phyloP scores from a whole-genome alignment of 2,888 invertebrate species.

The Thymelicus sylvestris region DNA sequence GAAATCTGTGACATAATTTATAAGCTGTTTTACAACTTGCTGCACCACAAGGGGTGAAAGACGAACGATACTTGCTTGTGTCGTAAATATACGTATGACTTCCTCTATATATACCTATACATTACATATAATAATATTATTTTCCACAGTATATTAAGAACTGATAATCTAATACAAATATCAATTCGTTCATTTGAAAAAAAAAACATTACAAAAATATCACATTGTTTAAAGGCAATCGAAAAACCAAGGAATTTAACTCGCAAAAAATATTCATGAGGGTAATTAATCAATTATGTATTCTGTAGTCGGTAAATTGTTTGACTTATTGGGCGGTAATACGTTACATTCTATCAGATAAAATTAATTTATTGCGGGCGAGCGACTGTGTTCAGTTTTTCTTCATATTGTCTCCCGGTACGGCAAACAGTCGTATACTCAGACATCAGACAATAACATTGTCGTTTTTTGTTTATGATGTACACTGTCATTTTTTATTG shows the following conservation, averaged over 20 bases:
- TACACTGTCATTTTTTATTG: background rate
- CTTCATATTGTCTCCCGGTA: conserved; percentile 18
- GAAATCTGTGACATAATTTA: conserved; percentile 13
- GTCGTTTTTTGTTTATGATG: background rate
- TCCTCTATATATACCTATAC: no score
- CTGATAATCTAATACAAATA: no score
- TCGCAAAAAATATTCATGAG: background rate
- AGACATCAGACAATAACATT: background rate
- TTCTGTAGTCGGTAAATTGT: conserved; percentile 15
- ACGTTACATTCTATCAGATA: conserved; percentile 30
- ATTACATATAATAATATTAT: no score
- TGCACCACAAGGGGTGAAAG: background rate
- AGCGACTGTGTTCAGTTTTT: conserved; percentile 23
- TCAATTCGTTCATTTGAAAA: no score
- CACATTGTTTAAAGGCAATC: background rate
- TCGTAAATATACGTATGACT: no score
- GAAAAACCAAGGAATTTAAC: background rate
- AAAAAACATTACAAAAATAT: no score
- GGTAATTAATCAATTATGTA: conserved; percentile 10
- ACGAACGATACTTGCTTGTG: background rate
- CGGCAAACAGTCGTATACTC: conserved; percentile 7
- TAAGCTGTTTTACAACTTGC: background rate
- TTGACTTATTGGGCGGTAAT: conserved; percentile 26
- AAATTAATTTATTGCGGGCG: conserved; percentile 29
- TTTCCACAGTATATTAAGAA: no score